Evolutionary conservation across 2,113 vertebrate genomes (phyloP).

Genomic region (Romanogobio albipinnatus): DNA sequence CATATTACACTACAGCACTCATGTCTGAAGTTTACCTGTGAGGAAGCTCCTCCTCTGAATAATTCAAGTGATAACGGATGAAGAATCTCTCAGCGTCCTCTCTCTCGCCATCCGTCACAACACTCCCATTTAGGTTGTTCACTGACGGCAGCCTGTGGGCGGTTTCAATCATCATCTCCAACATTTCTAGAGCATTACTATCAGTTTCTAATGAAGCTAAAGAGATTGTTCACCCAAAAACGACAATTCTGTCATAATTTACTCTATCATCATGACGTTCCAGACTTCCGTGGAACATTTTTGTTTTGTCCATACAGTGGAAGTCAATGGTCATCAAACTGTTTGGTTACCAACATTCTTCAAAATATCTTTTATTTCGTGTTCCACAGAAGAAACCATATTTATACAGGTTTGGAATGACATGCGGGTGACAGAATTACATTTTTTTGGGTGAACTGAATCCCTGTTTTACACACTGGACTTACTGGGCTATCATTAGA

Average conservation of each 20-base stretch:
- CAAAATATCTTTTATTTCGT: too few species aligned
- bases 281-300: neutral
- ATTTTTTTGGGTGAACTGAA: too few species aligned
- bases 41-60: constrained; percentile 88
- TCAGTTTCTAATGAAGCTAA: constrained; percentile 5
- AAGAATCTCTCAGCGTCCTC: constrained; percentile 97
- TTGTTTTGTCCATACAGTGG: neutral
- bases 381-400: too few species aligned
- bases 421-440: too few species aligned
- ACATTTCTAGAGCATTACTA: neutral
- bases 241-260: neutral
- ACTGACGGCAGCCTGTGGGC: constrained; percentile 86
- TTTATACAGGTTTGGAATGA: too few species aligned
- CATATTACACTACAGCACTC: neutral
- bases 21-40: constrained; percentile 76
- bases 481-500: constrained; percentile 88
- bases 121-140: constrained; percentile 89
- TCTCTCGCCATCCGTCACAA: constrained; percentile 86
- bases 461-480: constrained; percentile 3
- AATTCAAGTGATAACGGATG: constrained; percentile 89
- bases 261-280: neutral
- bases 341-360: too few species aligned
- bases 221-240: neutral
- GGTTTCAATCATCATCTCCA: neutral
- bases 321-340: neutral